phyloP scores from a whole-genome alignment of 2,888 invertebrate genomes.

The Allophyes oxyacanthae region DNA sequence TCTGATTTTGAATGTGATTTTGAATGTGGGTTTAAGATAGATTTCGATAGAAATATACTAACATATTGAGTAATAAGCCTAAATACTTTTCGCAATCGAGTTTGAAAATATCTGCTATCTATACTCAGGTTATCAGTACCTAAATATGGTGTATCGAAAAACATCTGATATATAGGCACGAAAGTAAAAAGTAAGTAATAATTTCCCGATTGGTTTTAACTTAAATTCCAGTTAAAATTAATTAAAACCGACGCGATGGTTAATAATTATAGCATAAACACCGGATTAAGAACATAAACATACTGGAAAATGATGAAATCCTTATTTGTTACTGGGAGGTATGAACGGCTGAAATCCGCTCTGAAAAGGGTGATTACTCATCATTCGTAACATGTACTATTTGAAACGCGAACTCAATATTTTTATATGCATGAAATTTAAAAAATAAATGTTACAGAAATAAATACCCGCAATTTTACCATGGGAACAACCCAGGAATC shows the following conservation, averaged over 20 bases:
- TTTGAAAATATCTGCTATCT: too few relatives aligned
- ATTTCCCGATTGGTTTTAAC: not conserved
- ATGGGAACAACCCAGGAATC: too few relatives aligned
- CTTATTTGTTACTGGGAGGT: constrained; percentile 32
- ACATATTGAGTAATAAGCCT: too few relatives aligned
- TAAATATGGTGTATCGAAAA: too few relatives aligned
- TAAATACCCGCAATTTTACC: not conserved
- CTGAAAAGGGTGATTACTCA: constrained; percentile 65
- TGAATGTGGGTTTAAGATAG: too few relatives aligned
- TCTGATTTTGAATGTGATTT: too few relatives aligned
- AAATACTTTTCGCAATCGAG: too few relatives aligned
- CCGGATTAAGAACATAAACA: constrained; percentile 23
- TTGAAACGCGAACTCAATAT: constrained; percentile 48
- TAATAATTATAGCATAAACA: constrained; percentile 22
- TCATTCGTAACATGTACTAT: constrained; percentile 47
- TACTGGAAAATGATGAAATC: constrained; percentile 41
- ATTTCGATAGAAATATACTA: too few relatives aligned
- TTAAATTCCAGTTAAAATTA: constrained; percentile 15
- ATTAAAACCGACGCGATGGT: constrained; percentile 24
- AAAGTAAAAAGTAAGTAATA: too few relatives aligned
- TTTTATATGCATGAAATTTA: constrained; percentile 8
- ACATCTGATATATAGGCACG: too few relatives aligned
- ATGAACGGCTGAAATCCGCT: constrained; percentile 57
- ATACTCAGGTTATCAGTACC: too few relatives aligned
- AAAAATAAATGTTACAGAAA: constrained; percentile 10